Conservation (phyloP, 2,888 invertebrate genomes). For the Ochlodes sylvanus region DNA sequence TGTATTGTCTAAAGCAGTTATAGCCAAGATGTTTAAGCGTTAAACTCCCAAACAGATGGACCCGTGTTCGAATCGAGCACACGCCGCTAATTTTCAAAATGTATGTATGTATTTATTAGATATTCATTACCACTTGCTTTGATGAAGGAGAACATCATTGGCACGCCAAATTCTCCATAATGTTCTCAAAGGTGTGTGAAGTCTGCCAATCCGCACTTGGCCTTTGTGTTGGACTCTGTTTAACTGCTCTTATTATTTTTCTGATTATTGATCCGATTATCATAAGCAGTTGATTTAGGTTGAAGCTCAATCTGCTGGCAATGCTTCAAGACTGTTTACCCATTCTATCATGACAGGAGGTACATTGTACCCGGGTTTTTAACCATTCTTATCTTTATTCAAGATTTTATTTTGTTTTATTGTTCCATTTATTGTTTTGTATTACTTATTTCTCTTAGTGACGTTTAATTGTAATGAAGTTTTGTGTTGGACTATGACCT, state of each 20-base stretch:
- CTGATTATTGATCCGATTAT: conserved; percentile 66
- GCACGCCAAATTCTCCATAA: too few relatives aligned
- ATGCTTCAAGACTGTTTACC: conserved; percentile 42
- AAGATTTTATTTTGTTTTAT: neutral
- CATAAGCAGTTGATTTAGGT: conserved; percentile 68
- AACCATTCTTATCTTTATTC: neutral
- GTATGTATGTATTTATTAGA: too few relatives aligned
- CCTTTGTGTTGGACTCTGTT: too few relatives aligned
- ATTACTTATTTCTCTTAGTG: neutral
- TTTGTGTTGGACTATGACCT: neutral
- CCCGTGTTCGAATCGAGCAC: too few relatives aligned
- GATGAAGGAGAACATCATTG: too few relatives aligned
- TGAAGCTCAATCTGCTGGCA: conserved; percentile 55
- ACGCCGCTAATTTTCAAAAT: too few relatives aligned
- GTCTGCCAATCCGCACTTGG: too few relatives aligned
- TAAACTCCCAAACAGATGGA: too few relatives aligned
- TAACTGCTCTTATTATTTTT: neutral
- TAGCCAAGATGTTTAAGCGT: too few relatives aligned
- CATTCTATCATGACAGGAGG: conserved; percentile 41
- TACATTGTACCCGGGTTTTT: conserved; percentile 3
- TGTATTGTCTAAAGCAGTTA: neutral
- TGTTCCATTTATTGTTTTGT: conserved; percentile 23
- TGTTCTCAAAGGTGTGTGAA: too few relatives aligned
- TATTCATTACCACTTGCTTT: too few relatives aligned
- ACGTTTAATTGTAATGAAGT: neutral